These are phyloP conservation scores for Heteractis magnifica DNA, from an alignment of 92 coral and sea anemone species.

Conservation along the genomic window DNA sequence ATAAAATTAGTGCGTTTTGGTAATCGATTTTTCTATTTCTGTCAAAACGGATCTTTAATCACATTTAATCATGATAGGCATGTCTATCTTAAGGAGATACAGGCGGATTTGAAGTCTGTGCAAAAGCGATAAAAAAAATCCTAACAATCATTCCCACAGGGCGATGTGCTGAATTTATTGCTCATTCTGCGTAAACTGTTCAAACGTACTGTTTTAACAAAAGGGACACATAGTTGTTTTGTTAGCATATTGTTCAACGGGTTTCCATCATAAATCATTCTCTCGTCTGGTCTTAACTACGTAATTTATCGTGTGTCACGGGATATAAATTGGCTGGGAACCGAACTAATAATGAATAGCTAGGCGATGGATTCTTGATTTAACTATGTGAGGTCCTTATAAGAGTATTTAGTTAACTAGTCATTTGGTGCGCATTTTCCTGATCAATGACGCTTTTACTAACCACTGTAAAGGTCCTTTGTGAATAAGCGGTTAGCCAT, in stretches of 20 bases:
- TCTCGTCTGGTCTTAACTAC: too few relatives aligned
- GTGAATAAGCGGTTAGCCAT: too few relatives aligned
- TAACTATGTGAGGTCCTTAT: not conserved
- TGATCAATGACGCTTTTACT: not conserved
- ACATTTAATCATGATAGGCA: not conserved
- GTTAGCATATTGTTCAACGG: not conserved
- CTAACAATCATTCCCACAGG: not conserved
- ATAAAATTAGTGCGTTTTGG: not conserved
- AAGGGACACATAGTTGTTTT: not conserved
- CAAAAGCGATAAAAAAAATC: not conserved
- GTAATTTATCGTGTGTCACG: too few relatives aligned
- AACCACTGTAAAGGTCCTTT: not conserved
- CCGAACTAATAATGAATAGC: not conserved
- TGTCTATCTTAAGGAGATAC: not conserved
- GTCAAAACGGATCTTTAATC: not conserved
- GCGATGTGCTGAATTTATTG: not conserved
- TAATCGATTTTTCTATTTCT: conserved; percentile 2
- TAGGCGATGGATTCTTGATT: not conserved
- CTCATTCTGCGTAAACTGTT: not conserved
- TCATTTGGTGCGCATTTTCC: not conserved
- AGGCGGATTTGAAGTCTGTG: conserved; percentile 8
- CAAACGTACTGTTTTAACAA: not conserved
- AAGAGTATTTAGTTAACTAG: not conserved
- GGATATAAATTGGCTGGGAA: not conserved
- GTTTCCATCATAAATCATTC: not conserved